Evolutionary conservation across 2,888 invertebrate species (phyloP), one percentile per base, ranked within the genome.

Genomic region (Pristionchus mayeri): DNA sequence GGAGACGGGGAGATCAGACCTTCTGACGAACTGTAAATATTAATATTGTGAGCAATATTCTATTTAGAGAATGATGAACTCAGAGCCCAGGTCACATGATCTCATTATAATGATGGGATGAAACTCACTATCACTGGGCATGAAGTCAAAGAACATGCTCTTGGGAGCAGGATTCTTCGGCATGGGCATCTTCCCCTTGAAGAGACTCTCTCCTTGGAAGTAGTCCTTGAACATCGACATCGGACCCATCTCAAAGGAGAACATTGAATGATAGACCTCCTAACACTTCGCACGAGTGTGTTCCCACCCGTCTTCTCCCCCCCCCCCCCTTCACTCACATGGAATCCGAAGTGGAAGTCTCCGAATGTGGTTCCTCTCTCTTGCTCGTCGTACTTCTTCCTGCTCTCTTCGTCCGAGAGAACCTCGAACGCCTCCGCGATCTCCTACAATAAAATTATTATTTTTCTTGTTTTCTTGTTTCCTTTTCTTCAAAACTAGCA

Each of bases 281-380:
- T 44, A 18, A 54, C 9, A 16, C 24, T 63, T 34, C n/a, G 34
- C n/a, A n/a, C 54, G 7, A 16, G 54, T 3, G 18, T 7, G 2
- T n/a, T 21, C 50, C 50, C 30, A 30, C 24, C 60, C 57, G 4
- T 27, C 21, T 11, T 27, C 27, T 34, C 63, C 34, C n/a, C 1
- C 11, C 63, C 34, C 63, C 18, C 34, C 63, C 4, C 63, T 21
- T 34, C 63, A 60, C 71, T 24, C 24, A 71, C 71, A 71, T 71
- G 71, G 71, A 78, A 78, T 50, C 50, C 50, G 30, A 78, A 78
- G 76, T 78, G 76, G 76, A 78, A 78, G 50, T 78, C 50, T 78
- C 76, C 76, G 30, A 48, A 48, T 27, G 50, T 50, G 11, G 76
- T 78, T 50, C 50, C 50, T 0, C 48, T 78, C 50, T 48, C 50